These are phyloP conservation scores for Alentia gelatinosa DNA, from an alignment of 2,888 invertebrate species.

Conservation along the genomic window DNA sequence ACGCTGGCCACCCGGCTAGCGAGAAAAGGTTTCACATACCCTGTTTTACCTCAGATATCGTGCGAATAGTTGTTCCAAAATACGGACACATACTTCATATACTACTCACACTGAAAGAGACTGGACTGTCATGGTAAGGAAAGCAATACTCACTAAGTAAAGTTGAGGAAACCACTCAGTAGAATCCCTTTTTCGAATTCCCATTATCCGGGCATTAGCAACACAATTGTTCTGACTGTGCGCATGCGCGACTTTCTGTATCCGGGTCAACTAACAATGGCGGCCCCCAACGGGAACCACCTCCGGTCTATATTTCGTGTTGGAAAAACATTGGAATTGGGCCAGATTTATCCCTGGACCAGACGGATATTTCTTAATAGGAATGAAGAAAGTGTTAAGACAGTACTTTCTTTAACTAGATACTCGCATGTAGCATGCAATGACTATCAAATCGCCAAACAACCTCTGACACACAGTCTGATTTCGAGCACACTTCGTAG, in stretches of 20 bases:
- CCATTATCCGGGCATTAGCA: slow-evolving; percentile 53
- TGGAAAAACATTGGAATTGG: too few species aligned
- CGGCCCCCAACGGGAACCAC: background rate
- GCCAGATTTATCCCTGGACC: too few species aligned
- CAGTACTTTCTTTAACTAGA: too few species aligned
- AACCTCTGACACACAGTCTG: too few species aligned
- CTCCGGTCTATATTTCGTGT: too few species aligned
- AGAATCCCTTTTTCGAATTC: slow-evolving; percentile 25
- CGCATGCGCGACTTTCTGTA: background rate
- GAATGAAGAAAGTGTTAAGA: too few species aligned
- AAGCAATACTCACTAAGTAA: slow-evolving; percentile 10
- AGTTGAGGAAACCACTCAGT: slow-evolving; percentile 24
- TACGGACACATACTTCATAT: background rate
- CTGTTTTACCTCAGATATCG: background rate
- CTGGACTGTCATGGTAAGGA: background rate
- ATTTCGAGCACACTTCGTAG: too few species aligned
- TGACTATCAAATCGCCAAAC: too few species aligned
- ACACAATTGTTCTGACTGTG: slow-evolving; percentile 17
- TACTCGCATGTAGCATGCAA: too few species aligned
- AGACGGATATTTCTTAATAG: too few species aligned
- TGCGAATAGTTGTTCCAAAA: background rate
- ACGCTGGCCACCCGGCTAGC: slow-evolving; percentile 31
- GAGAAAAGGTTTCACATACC: background rate
- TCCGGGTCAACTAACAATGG: slow-evolving; percentile 42
- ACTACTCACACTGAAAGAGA: background rate